A percentile compares a stretch with the other conserved stretches of the same genome.
These are phyloP conservation scores for Drosophila falleni DNA, from an alignment of 2,888 invertebrate species.

Conservation along the genomic window DNA sequence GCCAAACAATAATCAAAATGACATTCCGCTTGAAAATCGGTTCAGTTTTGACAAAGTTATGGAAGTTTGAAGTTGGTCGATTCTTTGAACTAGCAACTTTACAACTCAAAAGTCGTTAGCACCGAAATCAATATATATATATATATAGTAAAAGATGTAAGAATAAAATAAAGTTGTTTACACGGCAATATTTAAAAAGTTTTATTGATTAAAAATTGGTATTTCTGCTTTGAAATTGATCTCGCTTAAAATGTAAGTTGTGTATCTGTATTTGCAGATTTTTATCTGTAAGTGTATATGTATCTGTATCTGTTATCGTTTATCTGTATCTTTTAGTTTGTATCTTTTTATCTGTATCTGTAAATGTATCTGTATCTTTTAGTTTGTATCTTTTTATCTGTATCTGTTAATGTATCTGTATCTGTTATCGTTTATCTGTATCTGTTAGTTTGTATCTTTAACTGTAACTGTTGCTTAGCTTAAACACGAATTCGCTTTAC, in stretches of 20 bases:
- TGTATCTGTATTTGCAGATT: neutral
- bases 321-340: slow-evolving; percentile 2
- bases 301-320: slow-evolving; percentile 10
- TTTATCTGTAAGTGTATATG: neutral
- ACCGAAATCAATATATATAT: no score
- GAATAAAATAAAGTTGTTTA: slow-evolving; percentile 1
- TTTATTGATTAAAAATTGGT: slow-evolving; percentile 41
- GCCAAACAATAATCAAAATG: no score
- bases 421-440: slow-evolving; percentile 11
- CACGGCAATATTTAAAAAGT: slow-evolving; percentile 44
- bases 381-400: slow-evolving; percentile 7
- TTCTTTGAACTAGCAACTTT: no score
- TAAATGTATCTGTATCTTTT: slow-evolving; percentile 4
- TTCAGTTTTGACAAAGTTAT: no score
- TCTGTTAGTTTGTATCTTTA: slow-evolving; percentile 3
- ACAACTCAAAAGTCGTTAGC: no score
- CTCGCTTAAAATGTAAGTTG: neutral
- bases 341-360: slow-evolving; percentile 13
- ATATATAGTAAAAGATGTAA: neutral
- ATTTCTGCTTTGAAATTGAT: slow-evolving; percentile 12
- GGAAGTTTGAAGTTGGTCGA: no score
- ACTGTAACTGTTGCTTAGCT: slow-evolving; percentile 33
- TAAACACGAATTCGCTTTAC: slow-evolving; percentile 40
- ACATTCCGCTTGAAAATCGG: no score
- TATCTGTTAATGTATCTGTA: neutral